A percentile compares a stretch with the other conserved stretches of the same genome.
Conservation (phyloP, 2,888 invertebrate species). For the Catonia carolina region DNA sequence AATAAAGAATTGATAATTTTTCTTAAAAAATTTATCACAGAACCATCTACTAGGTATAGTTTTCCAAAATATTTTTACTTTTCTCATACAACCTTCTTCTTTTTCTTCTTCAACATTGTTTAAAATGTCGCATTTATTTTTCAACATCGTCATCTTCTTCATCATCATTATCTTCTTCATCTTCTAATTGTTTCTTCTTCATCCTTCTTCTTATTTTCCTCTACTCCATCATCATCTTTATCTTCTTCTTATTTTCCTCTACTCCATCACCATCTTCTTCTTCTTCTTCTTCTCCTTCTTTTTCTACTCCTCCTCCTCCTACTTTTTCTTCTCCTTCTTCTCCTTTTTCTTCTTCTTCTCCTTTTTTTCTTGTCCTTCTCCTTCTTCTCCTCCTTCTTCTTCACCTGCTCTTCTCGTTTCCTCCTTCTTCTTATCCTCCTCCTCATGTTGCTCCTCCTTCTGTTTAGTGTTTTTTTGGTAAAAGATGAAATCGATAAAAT, state of each 20-base stretch:
- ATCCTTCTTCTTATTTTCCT: neutral
- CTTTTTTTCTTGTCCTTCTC: neutral
- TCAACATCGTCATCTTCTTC: neutral
- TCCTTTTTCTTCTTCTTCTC: neutral
- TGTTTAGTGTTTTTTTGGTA: constrained; percentile 7
- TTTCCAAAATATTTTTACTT: too few species aligned
- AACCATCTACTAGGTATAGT: too few species aligned
- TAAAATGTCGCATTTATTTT: too few species aligned
- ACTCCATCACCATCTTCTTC: neutral
- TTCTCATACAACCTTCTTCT: neutral
- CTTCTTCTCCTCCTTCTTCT: neutral
- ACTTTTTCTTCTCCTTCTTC: too few species aligned
- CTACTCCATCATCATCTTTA: neutral
- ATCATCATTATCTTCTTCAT: neutral
- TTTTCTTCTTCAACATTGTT: neutral
- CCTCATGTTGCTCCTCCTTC: neutral
- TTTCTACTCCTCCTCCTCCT: too few species aligned
- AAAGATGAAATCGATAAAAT: too few species aligned
- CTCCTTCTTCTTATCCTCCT: neutral
- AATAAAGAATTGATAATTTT: too few species aligned
- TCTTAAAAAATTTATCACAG: too few species aligned
- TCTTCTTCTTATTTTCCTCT: neutral
- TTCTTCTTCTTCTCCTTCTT: too few species aligned
- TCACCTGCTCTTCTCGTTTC: neutral
- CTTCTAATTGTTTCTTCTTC: neutral